phyloP scores from a whole-genome alignment of 2,797 vertebrate species.

The Mus spretus region DNA sequence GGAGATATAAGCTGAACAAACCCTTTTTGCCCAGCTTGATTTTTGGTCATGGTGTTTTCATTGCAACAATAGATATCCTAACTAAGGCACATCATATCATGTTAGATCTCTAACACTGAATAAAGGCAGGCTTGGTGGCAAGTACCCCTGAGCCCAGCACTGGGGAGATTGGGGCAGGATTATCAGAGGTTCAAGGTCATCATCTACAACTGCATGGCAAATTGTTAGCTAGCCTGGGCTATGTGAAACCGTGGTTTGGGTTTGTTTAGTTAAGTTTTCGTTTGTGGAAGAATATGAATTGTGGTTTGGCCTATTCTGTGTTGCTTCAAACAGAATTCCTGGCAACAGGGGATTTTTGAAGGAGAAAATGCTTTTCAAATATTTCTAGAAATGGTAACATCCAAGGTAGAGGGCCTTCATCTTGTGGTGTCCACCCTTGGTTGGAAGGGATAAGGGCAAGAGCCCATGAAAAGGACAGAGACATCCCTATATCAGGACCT shows the following conservation, averaged over 20 bases:
- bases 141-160: background rate
- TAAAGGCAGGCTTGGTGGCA: background rate
- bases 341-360: background rate
- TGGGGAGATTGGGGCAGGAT: background rate
- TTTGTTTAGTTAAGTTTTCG: background rate
- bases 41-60: background rate
- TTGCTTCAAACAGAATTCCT: background rate
- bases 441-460: background rate
- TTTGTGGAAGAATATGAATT: background rate
- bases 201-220: too few relatives aligned
- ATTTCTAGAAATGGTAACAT: background rate
- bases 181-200: background rate
- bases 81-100: background rate
- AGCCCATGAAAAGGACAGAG: background rate
- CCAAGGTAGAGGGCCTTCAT: background rate
- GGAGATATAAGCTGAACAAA: background rate
- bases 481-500: background rate
- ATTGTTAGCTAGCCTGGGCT: background rate
- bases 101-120: background rate
- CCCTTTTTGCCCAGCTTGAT: background rate
- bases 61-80: background rate
- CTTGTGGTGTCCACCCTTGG: background rate
- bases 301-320: slow-evolving; percentile 30
- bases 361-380: background rate
- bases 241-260: background rate